A percentile compares a stretch with the other conserved stretches of the same genome.
phyloP scores from a whole-genome alignment of 2,113 vertebrate species.

The Todiramphus saurophagus region DNA sequence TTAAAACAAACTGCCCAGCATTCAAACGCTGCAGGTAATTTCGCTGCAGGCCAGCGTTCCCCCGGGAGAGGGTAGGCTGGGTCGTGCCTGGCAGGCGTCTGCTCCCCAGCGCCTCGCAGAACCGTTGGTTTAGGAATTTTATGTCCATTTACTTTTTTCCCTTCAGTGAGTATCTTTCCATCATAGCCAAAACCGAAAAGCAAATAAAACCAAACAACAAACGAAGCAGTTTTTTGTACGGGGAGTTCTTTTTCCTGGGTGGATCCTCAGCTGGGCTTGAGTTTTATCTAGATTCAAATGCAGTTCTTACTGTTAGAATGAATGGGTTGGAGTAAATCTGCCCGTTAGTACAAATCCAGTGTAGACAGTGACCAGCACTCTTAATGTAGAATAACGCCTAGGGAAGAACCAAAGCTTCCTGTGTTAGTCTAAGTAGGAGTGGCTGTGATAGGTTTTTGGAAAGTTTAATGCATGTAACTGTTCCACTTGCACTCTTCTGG shows the following conservation, averaged over 20 bases:
- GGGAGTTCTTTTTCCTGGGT: neutral
- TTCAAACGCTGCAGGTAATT: neutral
- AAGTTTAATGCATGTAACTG: neutral
- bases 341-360: neutral
- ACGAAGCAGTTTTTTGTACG: neutral
- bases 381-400: no score
- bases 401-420: neutral
- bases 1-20: neutral
- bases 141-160: rapidly evolving
- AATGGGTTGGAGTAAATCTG: neutral
- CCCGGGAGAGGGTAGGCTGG: neutral
- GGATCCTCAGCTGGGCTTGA: rapidly evolving
- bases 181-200: neutral
- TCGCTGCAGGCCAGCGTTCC: neutral
- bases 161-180: neutral
- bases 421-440: rapidly evolving
- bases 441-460: neutral
- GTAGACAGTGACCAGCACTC: neutral
- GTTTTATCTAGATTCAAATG: neutral
- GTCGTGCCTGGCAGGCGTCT: neutral
- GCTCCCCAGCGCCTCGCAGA: neutral
- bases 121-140: rapidly evolving
- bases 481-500: neutral
- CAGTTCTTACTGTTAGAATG: neutral
- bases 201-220: neutral